Base-by-base conservation (phyloP, 2,888 invertebrate genomes). In the Spialia ferax region DNA sequence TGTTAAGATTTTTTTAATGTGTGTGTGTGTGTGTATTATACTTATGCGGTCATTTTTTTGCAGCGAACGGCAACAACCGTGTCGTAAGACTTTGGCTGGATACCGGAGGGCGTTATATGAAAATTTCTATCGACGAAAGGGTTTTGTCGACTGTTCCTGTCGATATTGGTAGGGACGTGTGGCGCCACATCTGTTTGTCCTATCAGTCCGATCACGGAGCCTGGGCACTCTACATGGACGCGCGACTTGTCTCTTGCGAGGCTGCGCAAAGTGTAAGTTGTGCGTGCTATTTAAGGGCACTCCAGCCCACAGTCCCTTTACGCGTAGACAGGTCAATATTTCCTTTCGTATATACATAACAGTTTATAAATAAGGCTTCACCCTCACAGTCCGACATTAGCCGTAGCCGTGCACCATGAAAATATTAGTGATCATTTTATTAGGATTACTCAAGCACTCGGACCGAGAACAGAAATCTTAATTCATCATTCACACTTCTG, bases 121-220 rank as follows among this genome's bases (percentile, higher is more conserved):
- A 94, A 73, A 76, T 96, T 61, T 94, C 95, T 77, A 95, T 97
- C 72, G 93, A 93, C 52, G 76, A 72, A 23, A 73, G 69, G 52
- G 84, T 87, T 20, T 83, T 95, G n/a, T 90, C 95, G 26, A 88
- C 81, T 54, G 80, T 91, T 5, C 82, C 87, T 0, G 87, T 95
- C 0, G 88, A 93, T 42, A 74, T 89, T 77, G 91, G 72, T 0
- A 83, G 80, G 63, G 85, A 88, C 75, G 91, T 90, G 5, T 96
- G 96, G 96, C 94, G 95, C 57, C 96, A 96, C 79, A 81, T 96
- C 18, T 96, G 96, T 73, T 87, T 96, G 71, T 96, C 96, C 55
- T 96, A 96, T 94, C 95, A 95, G 71, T 94, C 95, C 0, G 88
- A 88, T 65, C 88, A 85, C 57, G 96, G 95, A n/a, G 93, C 94